Evolutionary conservation across 2,797 vertebrate genomes (phyloP).

Genomic region (Spatula versicolor): DNA sequence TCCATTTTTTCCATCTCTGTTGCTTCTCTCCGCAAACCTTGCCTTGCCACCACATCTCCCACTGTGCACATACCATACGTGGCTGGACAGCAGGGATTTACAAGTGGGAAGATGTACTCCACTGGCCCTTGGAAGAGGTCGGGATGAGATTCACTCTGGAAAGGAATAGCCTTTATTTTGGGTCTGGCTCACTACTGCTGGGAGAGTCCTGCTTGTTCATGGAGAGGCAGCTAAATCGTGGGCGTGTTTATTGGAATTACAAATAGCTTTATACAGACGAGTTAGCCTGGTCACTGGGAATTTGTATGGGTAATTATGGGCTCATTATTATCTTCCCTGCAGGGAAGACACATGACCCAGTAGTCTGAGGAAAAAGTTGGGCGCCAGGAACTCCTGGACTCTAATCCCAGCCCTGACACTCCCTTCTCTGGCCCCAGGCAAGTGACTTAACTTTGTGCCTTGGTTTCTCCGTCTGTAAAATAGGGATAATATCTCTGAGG

Average conservation of each 20-base stretch:
- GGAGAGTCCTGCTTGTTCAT: background rate
- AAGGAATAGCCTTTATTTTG: background rate
- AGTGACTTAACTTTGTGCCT: slow-evolving; percentile 66
- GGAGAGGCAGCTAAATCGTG: background rate
- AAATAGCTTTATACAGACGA: slow-evolving; percentile 48
- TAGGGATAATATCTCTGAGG: slow-evolving; percentile 67
- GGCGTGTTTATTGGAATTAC: slow-evolving; percentile 51
- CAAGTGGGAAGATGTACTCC: background rate
- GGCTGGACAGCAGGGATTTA: background rate
- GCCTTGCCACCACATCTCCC: background rate
- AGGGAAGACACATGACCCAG: slow-evolving; percentile 65
- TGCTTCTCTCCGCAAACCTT: background rate
- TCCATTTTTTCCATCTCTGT: background rate
- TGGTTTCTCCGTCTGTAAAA: slow-evolving; percentile 66
- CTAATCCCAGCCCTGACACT: slow-evolving; percentile 63
- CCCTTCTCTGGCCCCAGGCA: slow-evolving; percentile 66
- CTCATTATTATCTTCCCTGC: slow-evolving; percentile 66
- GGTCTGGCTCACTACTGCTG: background rate
- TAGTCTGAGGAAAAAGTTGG: slow-evolving; percentile 63
- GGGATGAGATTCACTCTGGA: background rate
- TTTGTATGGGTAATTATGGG: slow-evolving; percentile 62
- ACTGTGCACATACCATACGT: background rate
- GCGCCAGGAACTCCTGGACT: slow-evolving; percentile 71
- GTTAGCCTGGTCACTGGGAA: slow-evolving; percentile 67
- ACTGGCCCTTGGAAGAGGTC: background rate